Base-by-base conservation (phyloP, 2,113 vertebrate genomes). In the Lepus americanus region DNA sequence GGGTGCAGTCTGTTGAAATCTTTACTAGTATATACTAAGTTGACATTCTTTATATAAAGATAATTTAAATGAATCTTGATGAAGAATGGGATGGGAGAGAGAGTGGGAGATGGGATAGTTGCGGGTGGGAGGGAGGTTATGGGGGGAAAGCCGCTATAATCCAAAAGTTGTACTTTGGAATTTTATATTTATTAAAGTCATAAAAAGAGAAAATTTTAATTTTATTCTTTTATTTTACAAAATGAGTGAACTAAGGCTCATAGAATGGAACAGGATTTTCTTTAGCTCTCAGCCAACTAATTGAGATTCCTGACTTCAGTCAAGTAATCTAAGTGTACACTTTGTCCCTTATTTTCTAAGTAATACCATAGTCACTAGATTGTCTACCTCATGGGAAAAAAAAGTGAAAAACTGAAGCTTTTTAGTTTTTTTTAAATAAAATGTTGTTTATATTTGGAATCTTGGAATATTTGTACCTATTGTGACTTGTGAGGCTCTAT, bases 201-300 rank as follows among this genome's bases (percentile, higher is more conserved):
- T 6, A 44, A 39, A 44, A 44, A 44, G 44, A 44, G 55, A 20
- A 27, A 66, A 53, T 61, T 94, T 88, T 85, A 67, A 93, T 70
- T 89, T 64, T 84, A 90, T 19, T n/a, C 13, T 25, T 74, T 92
- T 61, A 64, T 59, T 92, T 96, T 94, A n/a, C 5, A 73, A 90
- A 95, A 61, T 72, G 1, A 92, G 31, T 9, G 4, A 79, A 44
- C 20, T 80, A 79, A 83, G 23, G 33, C 36, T 25, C 13, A 70
- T 25, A 25, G 9, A 79, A 39, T 79, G 36, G 39, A 79, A 53
- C 2, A 61, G 29, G 77, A 51, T 93, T 96, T 51, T n/a, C 44
- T 53, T 44, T 83, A 63, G 36, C 19, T 61, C 3, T 80, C 31
- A 88, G 29, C 9, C 14, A 91, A 0, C 49, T n/a, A 9, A 87